phyloP scores from a whole-genome alignment of 2,113 vertebrate genomes.

The Oxyruncus cristatus region DNA sequence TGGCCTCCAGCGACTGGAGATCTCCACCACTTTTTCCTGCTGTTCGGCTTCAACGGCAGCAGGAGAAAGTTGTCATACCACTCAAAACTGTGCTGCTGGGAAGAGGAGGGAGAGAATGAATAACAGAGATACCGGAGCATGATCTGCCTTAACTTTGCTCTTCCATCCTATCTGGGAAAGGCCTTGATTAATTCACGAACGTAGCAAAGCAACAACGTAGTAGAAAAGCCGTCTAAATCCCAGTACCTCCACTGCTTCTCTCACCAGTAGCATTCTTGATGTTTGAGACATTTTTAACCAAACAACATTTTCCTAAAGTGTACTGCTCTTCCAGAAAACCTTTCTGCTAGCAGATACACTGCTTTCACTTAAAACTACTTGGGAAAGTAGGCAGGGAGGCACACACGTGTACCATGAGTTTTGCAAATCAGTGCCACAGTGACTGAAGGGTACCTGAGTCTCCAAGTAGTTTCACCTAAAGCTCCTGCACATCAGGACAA shows the following conservation, averaged over 20 bases:
- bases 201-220: rapidly evolving
- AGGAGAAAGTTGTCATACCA: not conserved
- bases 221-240: not conserved
- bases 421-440: not conserved
- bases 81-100: not conserved
- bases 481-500: not conserved
- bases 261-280: not conserved
- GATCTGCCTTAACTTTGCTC: not conserved
- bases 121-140: not conserved
- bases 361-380: not conserved
- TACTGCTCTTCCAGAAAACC: not conserved
- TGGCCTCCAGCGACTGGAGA: rapidly evolving
- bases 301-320: not conserved
- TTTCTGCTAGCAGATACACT: not conserved
- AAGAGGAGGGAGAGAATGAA: not conserved
- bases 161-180: not conserved
- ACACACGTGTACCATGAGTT: rapidly evolving
- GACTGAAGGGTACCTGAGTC: rapidly evolving
- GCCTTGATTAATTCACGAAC: not conserved
- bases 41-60: not conserved
- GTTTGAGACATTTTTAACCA: not conserved
- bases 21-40: not conserved
- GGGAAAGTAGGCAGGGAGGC: not conserved
- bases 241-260: not conserved
- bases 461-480: not conserved